phyloP scores from a whole-genome alignment of 2,113 vertebrate species.

The Malurus alboscapulatus region DNA sequence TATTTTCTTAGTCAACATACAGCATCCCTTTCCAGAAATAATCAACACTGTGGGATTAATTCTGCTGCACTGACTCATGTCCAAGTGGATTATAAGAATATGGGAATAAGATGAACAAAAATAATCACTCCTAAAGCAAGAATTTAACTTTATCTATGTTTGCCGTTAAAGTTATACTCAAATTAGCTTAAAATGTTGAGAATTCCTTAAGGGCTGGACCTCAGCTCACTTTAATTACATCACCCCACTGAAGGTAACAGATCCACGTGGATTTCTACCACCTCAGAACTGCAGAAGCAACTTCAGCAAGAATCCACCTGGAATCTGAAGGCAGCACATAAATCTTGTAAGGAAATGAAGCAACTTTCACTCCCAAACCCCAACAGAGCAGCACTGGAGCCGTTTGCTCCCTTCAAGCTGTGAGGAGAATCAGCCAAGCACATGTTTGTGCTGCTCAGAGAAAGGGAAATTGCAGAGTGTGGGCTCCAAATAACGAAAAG shows the following conservation, averaged over 20 bases:
- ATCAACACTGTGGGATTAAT: not conserved
- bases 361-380: not conserved
- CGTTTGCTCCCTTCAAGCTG: not conserved
- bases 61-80: not conserved
- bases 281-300: not conserved
- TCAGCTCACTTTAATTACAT: not conserved
- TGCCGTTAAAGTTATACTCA: not conserved
- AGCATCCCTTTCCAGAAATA: not conserved
- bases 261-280: not conserved
- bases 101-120: not conserved
- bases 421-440: not conserved
- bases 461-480: not conserved
- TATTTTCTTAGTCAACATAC: not conserved
- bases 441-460: conserved; percentile 2
- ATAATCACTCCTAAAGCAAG: not conserved
- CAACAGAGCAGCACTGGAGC: not conserved
- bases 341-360: not conserved
- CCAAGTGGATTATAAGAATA: not conserved
- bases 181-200: not conserved
- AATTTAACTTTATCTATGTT: not conserved
- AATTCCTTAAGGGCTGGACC: not conserved
- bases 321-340: not conserved
- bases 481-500: conserved; percentile 9
- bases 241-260: not conserved
- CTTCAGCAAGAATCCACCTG: not conserved